phyloP scores from a whole-genome alignment of 2,113 vertebrate genomes.

The Xyliphius kryptos region DNA sequence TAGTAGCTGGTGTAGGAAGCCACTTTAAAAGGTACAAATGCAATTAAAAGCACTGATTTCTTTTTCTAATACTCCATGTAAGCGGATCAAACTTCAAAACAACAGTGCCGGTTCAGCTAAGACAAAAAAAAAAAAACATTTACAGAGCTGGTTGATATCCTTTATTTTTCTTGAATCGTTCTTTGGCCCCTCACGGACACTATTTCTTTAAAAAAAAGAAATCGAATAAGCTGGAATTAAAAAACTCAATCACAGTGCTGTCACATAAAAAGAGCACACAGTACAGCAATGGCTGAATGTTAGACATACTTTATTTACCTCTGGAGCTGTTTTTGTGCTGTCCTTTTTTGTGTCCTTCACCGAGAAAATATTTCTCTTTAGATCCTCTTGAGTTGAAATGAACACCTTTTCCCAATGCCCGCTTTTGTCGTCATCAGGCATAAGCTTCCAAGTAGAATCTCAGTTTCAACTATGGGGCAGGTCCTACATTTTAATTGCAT shows the following conservation, averaged over 20 bases:
- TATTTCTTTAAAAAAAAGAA: conserved; percentile 19
- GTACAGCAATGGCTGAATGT: conserved; percentile 15
- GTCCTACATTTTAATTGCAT: background rate
- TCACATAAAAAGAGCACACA: conserved; percentile 23
- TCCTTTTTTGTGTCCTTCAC: conserved; percentile 18
- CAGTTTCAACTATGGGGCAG: conserved; percentile 1
- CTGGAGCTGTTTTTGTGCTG: conserved; percentile 10
- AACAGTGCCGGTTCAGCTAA: conserved; percentile 15
- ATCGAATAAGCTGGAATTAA: background rate
- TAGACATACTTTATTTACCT: conserved; percentile 29
- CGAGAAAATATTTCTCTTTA: conserved; percentile 12
- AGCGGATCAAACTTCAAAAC: conserved; percentile 17
- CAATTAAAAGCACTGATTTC: background rate
- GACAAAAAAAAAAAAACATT: background rate
- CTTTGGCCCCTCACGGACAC: conserved; percentile 13
- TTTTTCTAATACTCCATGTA: conserved; percentile 1
- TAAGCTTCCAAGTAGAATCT: conserved; percentile 6
- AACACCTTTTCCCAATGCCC: background rate
- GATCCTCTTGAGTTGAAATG: conserved; percentile 2
- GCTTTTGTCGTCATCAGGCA: conserved; percentile 6
- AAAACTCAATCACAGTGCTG: no score
- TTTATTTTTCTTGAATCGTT: conserved; percentile 20
- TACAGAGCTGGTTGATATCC: background rate
- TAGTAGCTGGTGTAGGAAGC: background rate
- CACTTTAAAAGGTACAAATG: background rate